Evolutionary conservation across 1,140 invertebrate genomes (phyloP), one percentile per base, ranked within the genome.

Genomic region (Ips typographus): DNA sequence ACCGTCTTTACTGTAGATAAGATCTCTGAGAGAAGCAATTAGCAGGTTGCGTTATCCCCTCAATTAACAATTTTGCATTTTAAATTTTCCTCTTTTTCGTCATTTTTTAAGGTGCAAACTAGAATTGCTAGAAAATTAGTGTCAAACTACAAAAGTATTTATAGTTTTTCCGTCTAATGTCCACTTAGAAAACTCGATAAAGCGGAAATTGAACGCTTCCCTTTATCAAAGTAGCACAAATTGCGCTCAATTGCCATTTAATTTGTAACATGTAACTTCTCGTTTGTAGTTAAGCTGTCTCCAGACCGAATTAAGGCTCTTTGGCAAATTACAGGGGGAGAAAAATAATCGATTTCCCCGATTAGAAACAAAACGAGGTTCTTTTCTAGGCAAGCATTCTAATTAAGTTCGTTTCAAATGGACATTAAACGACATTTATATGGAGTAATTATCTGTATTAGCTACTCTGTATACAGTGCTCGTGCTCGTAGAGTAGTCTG

Each of bases 301-400:
- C 40, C 40, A 61, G 47, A 61, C 59, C 59, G 59, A 61, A 61
- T 61, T 61, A 61, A 61, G 40, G 59, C 59, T 61, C 59, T 61
- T 61, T 61, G 39, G 59, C 43, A 61, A 61, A 61, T 61, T 61
- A 61, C 59, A 61, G 22, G 59, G 40, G 44, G 41, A 43, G 59
- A 61, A 61, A 61, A 61, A 61, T 61, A 61, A 61, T 47, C 59
- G 40, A 61, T 61, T 61, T 57, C 37, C 39, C 39, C 22, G 40
- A 57, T 57, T 57, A 57, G 55, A 40, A 57, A 57, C 40, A 57
- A 57, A 40, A 22, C 22, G 39, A 57, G 36, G 37, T 57, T 57
- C 55, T 40, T 39, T 36, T 49, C 22, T 8, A 57, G 55, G 39
- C 39, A 57, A 40, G 39, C 40, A 57, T 57, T 57, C 55, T 38